Evolutionary conservation across 2,888 invertebrate species (phyloP).

Genomic region (Helicoverpa assulta): DNA sequence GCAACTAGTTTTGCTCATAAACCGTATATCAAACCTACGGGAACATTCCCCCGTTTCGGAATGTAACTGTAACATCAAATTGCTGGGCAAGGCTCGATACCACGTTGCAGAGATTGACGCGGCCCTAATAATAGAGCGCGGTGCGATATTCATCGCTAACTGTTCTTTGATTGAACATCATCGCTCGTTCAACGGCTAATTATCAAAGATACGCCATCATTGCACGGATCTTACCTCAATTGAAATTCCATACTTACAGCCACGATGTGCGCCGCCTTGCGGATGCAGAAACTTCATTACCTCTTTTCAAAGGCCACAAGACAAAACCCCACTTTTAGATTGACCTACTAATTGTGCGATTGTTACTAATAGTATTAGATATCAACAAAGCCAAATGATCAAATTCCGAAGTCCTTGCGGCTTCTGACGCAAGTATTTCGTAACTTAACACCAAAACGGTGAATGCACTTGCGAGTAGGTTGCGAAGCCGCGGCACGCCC

Average conservation of each 20-base stretch:
- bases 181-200: conserved; percentile 74
- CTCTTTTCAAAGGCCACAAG: conserved; percentile 13
- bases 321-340: conserved; percentile 9
- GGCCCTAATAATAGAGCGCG: conserved; percentile 80
- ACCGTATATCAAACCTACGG: conserved; percentile 35
- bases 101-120: conserved; percentile 72
- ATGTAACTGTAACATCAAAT: conserved; percentile 80
- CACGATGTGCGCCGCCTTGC: conserved; percentile 46
- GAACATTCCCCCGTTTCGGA: conserved; percentile 64
- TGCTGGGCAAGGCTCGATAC: conserved; percentile 69
- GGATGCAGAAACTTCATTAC: conserved; percentile 32
- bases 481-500: conserved; percentile 73
- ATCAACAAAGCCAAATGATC: conserved; percentile 59
- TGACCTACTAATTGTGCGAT: conserved; percentile 33
- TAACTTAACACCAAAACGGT: conserved; percentile 76
- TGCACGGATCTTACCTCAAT: conserved; percentile 65
- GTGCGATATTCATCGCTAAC: conserved; percentile 85
- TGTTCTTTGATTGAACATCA: conserved; percentile 82
- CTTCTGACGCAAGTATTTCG: conserved; percentile 77
- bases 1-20: conserved; percentile 26
- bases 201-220: conserved; percentile 73
- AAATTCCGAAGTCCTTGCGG: conserved; percentile 64
- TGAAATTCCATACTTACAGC: conserved; percentile 65
- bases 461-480: conserved; percentile 79
- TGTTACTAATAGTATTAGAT: conserved; percentile 43